phyloP scores from a whole-genome alignment of 2,888 invertebrate species.

The Torymus texanus region DNA sequence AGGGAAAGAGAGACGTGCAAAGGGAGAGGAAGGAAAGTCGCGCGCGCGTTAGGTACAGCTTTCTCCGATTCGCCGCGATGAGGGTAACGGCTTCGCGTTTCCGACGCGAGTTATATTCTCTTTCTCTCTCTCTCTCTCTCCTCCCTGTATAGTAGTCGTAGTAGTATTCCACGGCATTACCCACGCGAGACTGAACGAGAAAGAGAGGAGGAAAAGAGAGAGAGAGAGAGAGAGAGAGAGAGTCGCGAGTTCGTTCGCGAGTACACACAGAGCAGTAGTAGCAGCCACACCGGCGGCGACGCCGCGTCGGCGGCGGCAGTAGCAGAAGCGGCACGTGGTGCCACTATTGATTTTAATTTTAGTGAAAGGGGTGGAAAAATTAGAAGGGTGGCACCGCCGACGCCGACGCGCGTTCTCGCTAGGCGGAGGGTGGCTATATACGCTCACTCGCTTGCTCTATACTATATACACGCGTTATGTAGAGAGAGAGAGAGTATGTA shows the following conservation, averaged over 20 bases:
- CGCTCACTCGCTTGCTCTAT: conserved; percentile 4
- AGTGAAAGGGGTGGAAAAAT: conserved; percentile 76
- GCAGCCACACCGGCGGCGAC: conserved; percentile 2
- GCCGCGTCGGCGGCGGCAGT: conserved; percentile 51
- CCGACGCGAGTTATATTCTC: conserved; percentile 1
- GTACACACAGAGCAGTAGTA: too few species aligned
- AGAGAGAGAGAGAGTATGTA: not conserved
- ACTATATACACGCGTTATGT: conserved; percentile 14
- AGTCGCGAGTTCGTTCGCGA: conserved; percentile 50
- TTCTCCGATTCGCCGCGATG: conserved; percentile 10
- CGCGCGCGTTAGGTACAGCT: too few species aligned
- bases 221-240: too few species aligned
- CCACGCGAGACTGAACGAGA: too few species aligned
- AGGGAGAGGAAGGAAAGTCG: too few species aligned
- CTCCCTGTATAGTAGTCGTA: too few species aligned
- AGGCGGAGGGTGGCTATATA: conserved; percentile 59
- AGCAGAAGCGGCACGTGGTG: conserved; percentile 73
- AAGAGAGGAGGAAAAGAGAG: too few species aligned
- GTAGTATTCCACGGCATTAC: too few species aligned
- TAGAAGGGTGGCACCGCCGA: conserved; percentile 72
- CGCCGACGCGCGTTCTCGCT: conserved; percentile 17
- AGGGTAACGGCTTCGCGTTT: conserved; percentile 4
- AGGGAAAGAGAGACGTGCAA: too few species aligned
- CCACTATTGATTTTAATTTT: conserved; percentile 76
- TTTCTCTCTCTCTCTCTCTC: too few species aligned